Conservation (phyloP, 2,797 vertebrate species). For the Malacoctenus gilli region DNA sequence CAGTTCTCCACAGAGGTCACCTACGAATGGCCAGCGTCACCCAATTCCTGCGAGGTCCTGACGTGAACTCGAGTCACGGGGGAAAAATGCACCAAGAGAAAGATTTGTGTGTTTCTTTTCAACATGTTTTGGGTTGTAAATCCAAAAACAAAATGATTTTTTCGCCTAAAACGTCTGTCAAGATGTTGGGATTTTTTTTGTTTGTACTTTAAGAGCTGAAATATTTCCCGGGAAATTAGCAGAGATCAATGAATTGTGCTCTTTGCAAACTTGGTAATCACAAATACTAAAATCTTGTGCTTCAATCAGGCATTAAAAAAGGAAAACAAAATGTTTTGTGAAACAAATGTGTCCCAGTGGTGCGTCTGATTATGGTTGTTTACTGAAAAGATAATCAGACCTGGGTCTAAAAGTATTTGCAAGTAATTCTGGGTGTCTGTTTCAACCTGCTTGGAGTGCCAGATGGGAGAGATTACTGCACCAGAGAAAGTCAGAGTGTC, state of each 20-base stretch:
- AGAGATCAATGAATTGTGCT: slow-evolving; percentile 34
- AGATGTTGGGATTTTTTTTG: slow-evolving; percentile 22
- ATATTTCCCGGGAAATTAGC: slow-evolving; percentile 21
- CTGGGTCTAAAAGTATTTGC: slow-evolving; percentile 50
- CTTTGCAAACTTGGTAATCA: slow-evolving; percentile 20
- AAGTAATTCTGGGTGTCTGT: slow-evolving; percentile 52
- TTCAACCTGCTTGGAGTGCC: slow-evolving; percentile 50
- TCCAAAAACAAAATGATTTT: slow-evolving; percentile 13
- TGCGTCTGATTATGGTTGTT: slow-evolving; percentile 38
- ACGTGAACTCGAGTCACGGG: no score
- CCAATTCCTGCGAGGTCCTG: slow-evolving; percentile 14
- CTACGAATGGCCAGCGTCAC: slow-evolving; percentile 18
- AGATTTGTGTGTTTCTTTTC: no score
- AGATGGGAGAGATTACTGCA: slow-evolving; percentile 57
- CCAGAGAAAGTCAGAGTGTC: slow-evolving; percentile 39
- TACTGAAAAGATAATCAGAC: slow-evolving; percentile 53
- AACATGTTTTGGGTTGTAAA: background rate
- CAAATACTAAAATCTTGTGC: slow-evolving; percentile 20
- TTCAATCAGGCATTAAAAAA: slow-evolving; percentile 17
- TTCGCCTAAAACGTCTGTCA: slow-evolving; percentile 12
- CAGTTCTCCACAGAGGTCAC: slow-evolving; percentile 42
- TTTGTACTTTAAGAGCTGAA: slow-evolving; percentile 18
- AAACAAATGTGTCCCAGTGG: slow-evolving; percentile 36
- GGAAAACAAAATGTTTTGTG: background rate
- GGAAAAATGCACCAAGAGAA: no score